Base-by-base conservation (phyloP, 1,140 invertebrate species). In the Saccostrea echinata region DNA sequence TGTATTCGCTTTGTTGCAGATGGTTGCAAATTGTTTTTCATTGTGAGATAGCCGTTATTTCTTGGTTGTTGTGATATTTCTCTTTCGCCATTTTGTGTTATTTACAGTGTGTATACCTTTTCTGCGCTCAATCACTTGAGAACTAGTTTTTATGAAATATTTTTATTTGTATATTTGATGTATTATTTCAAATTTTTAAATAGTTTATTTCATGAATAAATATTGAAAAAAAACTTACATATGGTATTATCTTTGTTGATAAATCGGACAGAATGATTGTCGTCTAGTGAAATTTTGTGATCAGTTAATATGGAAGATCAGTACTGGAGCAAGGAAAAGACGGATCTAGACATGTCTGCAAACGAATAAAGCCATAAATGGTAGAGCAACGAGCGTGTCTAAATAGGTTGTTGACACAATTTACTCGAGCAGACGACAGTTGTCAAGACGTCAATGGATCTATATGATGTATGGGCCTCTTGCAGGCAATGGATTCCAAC, bases 101-200 rank as follows among this genome's bases (percentile, higher is more conserved):
- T 76, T n/a, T 21, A 35, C 1, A 76, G 30, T 76, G 68, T 76
- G 68, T 33, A 76, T 76, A 30, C 27, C 24, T 76, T 76, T 76
- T 30, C 68, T 30, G 68, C 27, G 68, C 68, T 76, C 68, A 76
- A 76, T 3, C 21, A 64, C 13, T 13, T 76, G 68, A 76, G 68
- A 76, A 76, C 68, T 76, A 76, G 68, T 76, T 76, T 76, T 76
- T 76, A 76, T 76, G 68, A 76, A 76, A 76, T 76, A 76, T 76
- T 76, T 76, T 76, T 76, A 76, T 76, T 76, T 76, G 68, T 76
- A 76, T 76, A 33, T 30, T 76, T 13, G 27, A 76, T 76, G 68
- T 76, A 76, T 76, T 76, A 76, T 76, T 76, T 76, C 68, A 76
- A 68, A 76, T 27, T 76, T 76, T 30, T 76, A 24, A 76, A 76